Evolutionary conservation across 1,140 invertebrate species (phyloP).

Genomic region (Pachypsylla venusta): DNA sequence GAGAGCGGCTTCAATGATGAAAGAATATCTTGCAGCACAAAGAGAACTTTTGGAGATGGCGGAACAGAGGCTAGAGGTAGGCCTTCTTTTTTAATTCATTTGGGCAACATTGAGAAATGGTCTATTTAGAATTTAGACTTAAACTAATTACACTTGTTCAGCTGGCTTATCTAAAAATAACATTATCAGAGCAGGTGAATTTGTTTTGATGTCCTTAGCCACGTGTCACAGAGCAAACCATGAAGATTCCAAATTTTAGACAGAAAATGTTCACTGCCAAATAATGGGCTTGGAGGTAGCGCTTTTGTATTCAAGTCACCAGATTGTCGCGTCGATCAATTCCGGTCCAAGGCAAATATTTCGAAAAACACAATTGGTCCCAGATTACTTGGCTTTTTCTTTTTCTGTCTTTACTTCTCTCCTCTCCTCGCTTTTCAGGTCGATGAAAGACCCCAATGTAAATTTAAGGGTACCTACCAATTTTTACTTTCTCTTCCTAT

Average conservation of each 20-base stretch:
- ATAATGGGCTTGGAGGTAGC: neutral
- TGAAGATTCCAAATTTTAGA: neutral
- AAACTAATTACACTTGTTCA: too few relatives aligned
- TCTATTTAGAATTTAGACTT: neutral
- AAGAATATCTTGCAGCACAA: constrained; percentile 72
- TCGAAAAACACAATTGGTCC: too few relatives aligned
- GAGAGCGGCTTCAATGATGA: constrained; percentile 66
- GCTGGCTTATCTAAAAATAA: neutral
- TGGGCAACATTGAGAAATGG: neutral
- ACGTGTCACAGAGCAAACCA: neutral
- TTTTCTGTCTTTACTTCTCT: too few relatives aligned
- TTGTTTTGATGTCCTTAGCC: neutral
- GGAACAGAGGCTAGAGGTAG: constrained; percentile 70
- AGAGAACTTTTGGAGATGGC: constrained; percentile 67
- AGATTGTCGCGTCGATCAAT: too few relatives aligned
- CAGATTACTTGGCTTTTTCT: too few relatives aligned
- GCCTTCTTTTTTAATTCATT: constrained; percentile 7
- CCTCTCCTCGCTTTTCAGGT: too few relatives aligned
- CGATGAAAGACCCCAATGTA: too few relatives aligned
- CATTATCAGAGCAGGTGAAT: neutral
- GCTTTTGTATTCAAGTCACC: too few relatives aligned
- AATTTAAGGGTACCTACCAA: too few relatives aligned
- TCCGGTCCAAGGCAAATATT: too few relatives aligned
- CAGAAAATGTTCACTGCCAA: neutral
- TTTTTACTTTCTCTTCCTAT: too few relatives aligned